Evolutionary conservation across 2,888 invertebrate species (phyloP).

Genomic region (Chromoteleia sp.): DNA sequence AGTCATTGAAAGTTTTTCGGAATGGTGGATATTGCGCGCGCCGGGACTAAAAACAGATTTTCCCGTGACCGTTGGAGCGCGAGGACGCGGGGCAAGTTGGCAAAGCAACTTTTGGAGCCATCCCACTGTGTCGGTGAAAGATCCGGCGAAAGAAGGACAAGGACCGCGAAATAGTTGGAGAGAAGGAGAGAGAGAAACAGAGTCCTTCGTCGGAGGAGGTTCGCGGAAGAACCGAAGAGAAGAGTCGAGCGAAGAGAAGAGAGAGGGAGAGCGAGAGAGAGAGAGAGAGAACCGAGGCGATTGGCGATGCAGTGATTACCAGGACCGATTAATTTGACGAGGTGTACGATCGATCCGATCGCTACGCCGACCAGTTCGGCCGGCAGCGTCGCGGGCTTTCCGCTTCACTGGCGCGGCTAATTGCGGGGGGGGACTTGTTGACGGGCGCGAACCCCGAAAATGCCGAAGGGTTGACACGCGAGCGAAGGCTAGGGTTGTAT

Average conservation of each 20-base stretch:
- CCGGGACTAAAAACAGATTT: conserved; percentile 65
- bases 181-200: conserved; percentile 33
- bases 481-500: conserved; percentile 69
- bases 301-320: conserved; percentile 63
- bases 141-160: conserved; percentile 55
- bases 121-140: conserved; percentile 68
- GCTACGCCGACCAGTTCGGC: conserved; percentile 26
- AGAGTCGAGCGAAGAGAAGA: conserved; percentile 43
- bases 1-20: conserved; percentile 60
- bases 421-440: conserved; percentile 8
- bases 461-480: conserved; percentile 40
- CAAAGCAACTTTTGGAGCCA: conserved; percentile 77
- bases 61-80: conserved; percentile 67
- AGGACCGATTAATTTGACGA: conserved; percentile 60
- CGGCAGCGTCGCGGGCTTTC: conserved; percentile 13
- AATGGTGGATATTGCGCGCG: conserved; percentile 63
- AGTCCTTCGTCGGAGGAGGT: conserved; percentile 34
- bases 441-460: not conserved
- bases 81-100: conserved; percentile 75
- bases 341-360: conserved; percentile 59
- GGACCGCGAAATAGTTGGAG: conserved; percentile 26
- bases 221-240: conserved; percentile 42
- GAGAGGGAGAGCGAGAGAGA: conserved; percentile 1
- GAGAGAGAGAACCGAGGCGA: conserved; percentile 22
- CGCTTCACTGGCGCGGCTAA: conserved; percentile 1